These are phyloP conservation scores for Bubalus kerabau DNA, from an alignment of 2,113 vertebrate species.

Conservation along the genomic window DNA sequence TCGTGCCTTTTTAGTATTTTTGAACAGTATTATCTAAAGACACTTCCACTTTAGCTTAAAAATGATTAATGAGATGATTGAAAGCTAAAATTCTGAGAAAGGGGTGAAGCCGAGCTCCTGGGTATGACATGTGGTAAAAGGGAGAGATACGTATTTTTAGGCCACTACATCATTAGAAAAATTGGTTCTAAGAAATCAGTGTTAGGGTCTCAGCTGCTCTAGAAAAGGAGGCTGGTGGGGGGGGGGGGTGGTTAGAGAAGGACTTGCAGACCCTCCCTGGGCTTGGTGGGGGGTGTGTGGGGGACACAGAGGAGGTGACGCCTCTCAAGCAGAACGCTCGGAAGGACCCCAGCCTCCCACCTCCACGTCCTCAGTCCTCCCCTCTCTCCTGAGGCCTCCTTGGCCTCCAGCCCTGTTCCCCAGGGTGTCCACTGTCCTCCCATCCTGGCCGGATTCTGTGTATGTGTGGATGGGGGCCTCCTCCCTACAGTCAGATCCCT, in stretches of 20 bases:
- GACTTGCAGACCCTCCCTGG: neutral
- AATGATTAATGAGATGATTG: neutral
- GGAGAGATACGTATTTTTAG: neutral
- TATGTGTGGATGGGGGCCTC: neutral
- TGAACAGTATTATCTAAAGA: neutral
- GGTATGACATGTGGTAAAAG: neutral
- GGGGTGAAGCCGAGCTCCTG: neutral
- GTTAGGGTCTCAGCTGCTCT: neutral
- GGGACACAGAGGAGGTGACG: neutral
- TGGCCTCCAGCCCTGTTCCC: neutral
- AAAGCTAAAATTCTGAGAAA: neutral
- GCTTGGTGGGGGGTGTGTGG: rapidly evolving
- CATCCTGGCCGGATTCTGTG: neutral
- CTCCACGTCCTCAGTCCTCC: neutral
- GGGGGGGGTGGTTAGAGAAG: neutral
- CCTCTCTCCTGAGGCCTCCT: neutral
- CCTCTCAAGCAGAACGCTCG: neutral
- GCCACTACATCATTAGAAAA: neutral
- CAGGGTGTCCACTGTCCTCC: neutral
- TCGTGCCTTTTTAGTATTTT: neutral
- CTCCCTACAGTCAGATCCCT: neutral
- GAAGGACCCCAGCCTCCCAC: neutral
- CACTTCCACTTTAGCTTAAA: neutral
- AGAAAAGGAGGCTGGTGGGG: neutral
- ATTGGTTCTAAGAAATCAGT: neutral